Evolutionary conservation across 2,888 invertebrate genomes (phyloP), one percentile per base, ranked within the genome.

Genomic region (Megastigmus dorsalis): DNA sequence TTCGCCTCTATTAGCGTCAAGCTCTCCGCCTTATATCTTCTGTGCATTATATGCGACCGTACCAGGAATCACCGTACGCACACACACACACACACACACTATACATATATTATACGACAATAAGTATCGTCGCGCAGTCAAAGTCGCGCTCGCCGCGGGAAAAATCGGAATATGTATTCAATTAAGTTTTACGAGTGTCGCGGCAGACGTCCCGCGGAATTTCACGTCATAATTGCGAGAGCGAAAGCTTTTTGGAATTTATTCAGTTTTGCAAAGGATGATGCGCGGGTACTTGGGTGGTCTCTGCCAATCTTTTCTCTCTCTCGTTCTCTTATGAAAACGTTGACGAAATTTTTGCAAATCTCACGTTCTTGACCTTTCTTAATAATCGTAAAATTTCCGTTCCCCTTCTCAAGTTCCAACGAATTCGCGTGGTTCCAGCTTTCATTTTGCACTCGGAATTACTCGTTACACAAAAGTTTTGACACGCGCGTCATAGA

Each of bases 1-100:
- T 57, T 55, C 26, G 50, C 50, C 69, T 55, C 59, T 59, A 59
- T 59, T 59, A 59, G 26, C 59, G 13, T 23, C n/a, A 15, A 26
- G 28, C 28, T 45, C 18, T 43, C 20, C 7, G 28, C 18, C 43
- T 18, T 10, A 13, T 5, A 1, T 6, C 20, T 7, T 48, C 48
- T 48, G 5, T 48, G 4, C n/a, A 18, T 48, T 20, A 6, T 18
- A 38, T 13, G 13, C 38, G 13, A 10, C 9, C 5, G 4, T 28
- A 28, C 28, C 30, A n/a, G 28, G 54, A 54, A 54, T 28, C 54
- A 23, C 7, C 54, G 54, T n/a, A 18, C 2, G 52, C n/a, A n/a
- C n/a, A n/a, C n/a, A n/a, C n/a, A n/a, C n/a, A n/a, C n/a, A n/a
- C n/a, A n/a, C n/a, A n/a, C n/a, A n/a, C n/a, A n/a, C n/a, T n/a